Evolutionary conservation across 1,140 invertebrate genomes (phyloP).

Genomic region (Diorhabda carinulata): DNA sequence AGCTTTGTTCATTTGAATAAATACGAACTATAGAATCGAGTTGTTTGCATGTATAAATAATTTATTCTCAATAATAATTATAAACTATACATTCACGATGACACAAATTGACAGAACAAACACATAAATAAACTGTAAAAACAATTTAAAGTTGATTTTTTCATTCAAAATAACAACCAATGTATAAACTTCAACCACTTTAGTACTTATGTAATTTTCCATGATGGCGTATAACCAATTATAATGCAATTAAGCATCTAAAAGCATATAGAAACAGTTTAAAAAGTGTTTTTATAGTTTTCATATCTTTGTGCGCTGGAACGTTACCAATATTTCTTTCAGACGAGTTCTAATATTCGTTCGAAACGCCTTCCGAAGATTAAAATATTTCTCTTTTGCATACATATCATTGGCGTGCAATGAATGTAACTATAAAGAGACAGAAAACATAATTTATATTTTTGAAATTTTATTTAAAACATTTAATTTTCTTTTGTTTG

Average conservation of each 20-base stretch:
- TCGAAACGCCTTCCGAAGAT: constrained; percentile 28
- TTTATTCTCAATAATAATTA: no score
- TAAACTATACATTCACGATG: no score
- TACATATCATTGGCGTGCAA: not conserved
- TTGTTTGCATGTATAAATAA: no score
- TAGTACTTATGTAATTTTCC: constrained; percentile 6
- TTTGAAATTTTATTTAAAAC: no score
- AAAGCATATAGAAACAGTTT: constrained; percentile 20
- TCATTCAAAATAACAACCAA: not conserved
- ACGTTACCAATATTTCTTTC: constrained; percentile 35
- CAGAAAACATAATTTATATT: no score
- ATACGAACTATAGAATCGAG: no score
- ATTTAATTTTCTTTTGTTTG: no score
- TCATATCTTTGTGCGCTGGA: constrained; percentile 20
- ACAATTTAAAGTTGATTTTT: no score
- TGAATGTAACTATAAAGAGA: no score
- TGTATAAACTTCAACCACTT: not conserved
- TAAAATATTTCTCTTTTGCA: constrained; percentile 13
- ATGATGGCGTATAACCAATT: constrained; percentile 21
- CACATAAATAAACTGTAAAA: no score
- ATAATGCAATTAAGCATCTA: constrained; percentile 29
- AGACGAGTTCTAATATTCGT: constrained; percentile 31
- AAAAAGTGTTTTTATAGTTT: constrained; percentile 5
- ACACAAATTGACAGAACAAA: no score
- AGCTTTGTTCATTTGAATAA: no score